Conservation (phyloP, 1,140 invertebrate genomes). For the Delia radicum region DNA sequence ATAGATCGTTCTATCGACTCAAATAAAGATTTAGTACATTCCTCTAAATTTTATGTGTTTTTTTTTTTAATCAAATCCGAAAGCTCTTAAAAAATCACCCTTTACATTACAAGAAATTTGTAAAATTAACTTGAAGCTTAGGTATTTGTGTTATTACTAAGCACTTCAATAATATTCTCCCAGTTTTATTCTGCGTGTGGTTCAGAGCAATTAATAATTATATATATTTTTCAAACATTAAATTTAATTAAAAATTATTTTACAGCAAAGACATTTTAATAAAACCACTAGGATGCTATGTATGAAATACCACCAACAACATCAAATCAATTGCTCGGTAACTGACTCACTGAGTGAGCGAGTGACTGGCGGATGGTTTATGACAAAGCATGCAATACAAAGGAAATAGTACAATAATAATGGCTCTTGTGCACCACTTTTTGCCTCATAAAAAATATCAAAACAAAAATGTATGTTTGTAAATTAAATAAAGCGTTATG, state of each 20-base stretch:
- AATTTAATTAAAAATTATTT: constrained; percentile 29
- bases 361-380: background rate
- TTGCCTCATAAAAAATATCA: background rate
- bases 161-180: too few relatives aligned
- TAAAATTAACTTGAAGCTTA: too few relatives aligned
- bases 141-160: too few relatives aligned
- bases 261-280: constrained; percentile 11
- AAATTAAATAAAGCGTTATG: background rate
- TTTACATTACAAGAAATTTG: too few relatives aligned
- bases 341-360: background rate
- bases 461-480: background rate
- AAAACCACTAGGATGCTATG: background rate
- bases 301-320: too few relatives aligned
- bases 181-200: background rate
- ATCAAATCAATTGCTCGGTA: too few relatives aligned
- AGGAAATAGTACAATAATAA: too few relatives aligned
- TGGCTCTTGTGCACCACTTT: background rate
- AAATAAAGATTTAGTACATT: too few relatives aligned
- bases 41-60: too few relatives aligned
- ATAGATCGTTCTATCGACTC: too few relatives aligned
- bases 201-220: constrained; percentile 26
- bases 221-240: constrained; percentile 24
- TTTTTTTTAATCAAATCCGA: too few relatives aligned
- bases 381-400: background rate
- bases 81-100: too few relatives aligned